phyloP scores from a whole-genome alignment of 2,797 vertebrate genomes.

The Cossypha dichroa region DNA sequence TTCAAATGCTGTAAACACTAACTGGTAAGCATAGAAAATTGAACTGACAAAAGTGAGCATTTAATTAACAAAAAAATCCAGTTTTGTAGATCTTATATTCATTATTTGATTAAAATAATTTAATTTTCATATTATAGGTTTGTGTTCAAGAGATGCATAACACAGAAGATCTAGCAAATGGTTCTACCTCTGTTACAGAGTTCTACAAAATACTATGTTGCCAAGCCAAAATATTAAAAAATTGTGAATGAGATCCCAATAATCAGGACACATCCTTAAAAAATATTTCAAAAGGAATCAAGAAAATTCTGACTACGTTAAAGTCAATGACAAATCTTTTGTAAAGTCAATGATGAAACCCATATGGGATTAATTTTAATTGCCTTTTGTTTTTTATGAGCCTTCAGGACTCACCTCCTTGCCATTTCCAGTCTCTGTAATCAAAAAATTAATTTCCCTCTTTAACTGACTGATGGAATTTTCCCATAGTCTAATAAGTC shows the following conservation, averaged over 20 bases:
- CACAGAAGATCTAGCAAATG: neutral
- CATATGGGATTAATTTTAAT: neutral
- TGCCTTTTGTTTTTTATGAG: conserved; percentile 49
- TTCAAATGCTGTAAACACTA: neutral
- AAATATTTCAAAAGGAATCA: neutral
- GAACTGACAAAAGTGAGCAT: neutral
- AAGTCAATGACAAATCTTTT: conserved; percentile 18
- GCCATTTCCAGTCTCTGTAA: neutral
- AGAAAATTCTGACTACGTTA: neutral
- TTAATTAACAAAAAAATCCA: neutral
- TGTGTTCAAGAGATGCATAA: neutral
- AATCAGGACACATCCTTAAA: neutral
- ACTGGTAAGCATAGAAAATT: neutral
- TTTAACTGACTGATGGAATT: neutral
- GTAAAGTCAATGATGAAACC: neutral
- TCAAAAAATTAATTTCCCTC: conserved; percentile 25
- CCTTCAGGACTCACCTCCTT: conserved; percentile 14
- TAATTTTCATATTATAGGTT: neutral
- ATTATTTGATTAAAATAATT: neutral
- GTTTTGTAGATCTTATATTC: neutral
- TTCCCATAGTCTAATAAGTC: neutral
- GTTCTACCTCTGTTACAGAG: neutral
- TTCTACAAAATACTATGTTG: neutral
- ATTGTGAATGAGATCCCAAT: neutral
- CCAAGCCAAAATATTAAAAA: neutral